Percentiles rank a stretch among this genome's conserved stretches.
phyloP scores from a whole-genome alignment of 2,797 vertebrate species.

The Acanthurus tractus region DNA sequence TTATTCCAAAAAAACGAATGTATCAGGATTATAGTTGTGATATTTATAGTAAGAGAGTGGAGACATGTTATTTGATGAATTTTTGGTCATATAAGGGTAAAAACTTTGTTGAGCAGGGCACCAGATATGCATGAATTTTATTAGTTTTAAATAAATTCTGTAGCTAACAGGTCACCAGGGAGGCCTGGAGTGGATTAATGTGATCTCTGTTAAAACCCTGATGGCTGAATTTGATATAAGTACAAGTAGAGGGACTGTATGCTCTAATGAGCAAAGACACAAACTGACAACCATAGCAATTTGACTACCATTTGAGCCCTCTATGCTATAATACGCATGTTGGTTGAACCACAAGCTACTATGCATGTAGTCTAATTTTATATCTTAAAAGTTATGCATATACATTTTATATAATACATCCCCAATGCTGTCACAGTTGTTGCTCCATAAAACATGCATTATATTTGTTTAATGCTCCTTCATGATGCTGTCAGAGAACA shows the following conservation, averaged over 20 bases:
- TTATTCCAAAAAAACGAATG: not conserved
- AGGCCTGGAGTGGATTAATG: conserved; percentile 28
- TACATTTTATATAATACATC: too few species aligned
- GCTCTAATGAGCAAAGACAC: conserved; percentile 31
- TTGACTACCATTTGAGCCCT: not conserved
- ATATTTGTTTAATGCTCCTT: not conserved
- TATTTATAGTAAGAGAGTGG: not conserved
- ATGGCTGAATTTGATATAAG: conserved; percentile 31
- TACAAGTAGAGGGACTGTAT: conserved; percentile 13
- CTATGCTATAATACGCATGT: conserved; percentile 4
- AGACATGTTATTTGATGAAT: not conserved
- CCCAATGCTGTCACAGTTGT: not conserved
- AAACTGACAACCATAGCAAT: not conserved
- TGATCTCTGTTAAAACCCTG: conserved; percentile 42
- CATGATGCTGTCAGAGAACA: conserved; percentile 1
- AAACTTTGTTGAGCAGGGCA: conserved; percentile 1
- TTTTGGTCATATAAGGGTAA: not conserved
- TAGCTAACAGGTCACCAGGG: conserved; percentile 42
- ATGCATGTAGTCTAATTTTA: not conserved
- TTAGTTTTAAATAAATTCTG: conserved; percentile 27
- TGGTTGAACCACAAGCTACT: not conserved
- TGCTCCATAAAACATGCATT: not conserved
- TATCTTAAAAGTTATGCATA: not conserved
- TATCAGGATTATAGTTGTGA: not conserved
- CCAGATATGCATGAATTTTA: conserved; percentile 19